Conservation (phyloP, 2,797 vertebrate species). For the Rhincodon typus region DNA sequence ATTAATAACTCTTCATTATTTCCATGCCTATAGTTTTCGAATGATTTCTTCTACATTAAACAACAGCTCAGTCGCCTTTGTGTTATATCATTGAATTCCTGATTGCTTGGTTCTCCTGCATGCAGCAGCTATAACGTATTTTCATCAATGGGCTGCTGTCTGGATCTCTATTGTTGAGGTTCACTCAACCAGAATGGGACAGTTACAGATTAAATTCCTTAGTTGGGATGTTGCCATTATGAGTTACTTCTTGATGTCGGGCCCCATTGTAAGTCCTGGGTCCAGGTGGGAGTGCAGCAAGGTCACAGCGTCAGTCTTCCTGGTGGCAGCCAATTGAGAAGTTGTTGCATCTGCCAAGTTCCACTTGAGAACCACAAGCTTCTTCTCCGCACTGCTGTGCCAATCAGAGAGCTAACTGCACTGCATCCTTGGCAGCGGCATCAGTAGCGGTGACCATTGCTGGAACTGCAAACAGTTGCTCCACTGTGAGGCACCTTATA, state of each 20-base stretch:
- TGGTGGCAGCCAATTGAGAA: background rate
- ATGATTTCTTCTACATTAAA: background rate
- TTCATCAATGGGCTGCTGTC: background rate
- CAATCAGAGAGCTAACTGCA: background rate
- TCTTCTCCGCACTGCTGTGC: too few relatives aligned
- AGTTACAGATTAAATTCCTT: background rate
- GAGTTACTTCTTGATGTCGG: background rate
- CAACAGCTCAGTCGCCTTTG: background rate
- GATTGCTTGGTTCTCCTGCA: background rate
- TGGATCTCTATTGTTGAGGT: background rate
- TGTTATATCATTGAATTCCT: background rate
- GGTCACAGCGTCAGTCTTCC: background rate
- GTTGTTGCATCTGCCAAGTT: background rate
- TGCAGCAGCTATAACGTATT: background rate
- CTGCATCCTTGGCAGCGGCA: background rate
- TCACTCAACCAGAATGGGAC: background rate
- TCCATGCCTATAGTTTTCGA: background rate
- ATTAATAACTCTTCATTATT: constrained; percentile 12
- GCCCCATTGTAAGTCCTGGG: too few relatives aligned
- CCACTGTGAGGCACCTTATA: background rate
- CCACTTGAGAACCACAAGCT: background rate
- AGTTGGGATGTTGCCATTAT: background rate
- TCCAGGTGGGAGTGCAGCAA: background rate
- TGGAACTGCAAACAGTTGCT: background rate
- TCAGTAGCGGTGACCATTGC: too few relatives aligned